Evolutionary conservation across 2,888 invertebrate species (phyloP).

Genomic region (Synanthedon andrenaeformis): DNA sequence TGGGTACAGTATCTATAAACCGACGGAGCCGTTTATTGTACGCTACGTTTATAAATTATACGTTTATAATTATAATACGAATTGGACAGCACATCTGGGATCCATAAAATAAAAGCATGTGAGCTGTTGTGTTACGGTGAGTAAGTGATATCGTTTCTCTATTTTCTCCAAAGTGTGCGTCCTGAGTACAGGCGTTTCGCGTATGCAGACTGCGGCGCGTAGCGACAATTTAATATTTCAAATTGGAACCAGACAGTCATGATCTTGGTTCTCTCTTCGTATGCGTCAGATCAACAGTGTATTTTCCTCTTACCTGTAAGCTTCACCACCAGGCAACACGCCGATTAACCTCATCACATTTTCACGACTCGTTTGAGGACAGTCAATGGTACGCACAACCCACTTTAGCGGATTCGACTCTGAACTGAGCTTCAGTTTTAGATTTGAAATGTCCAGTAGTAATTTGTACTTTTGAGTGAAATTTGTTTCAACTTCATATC

Average conservation of each 20-base stretch:
- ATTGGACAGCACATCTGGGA: no score
- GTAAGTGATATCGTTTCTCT: no score
- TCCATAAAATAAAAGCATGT: no score
- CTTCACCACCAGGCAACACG: constrained; percentile 4
- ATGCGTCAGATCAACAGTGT: not conserved
- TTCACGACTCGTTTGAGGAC: constrained; percentile 8
- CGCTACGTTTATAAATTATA: no score
- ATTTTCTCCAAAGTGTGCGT: no score
- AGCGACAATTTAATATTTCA: no score
- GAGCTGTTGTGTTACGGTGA: no score
- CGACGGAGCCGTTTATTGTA: no score
- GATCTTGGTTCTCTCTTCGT: not conserved
- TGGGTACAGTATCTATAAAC: no score
- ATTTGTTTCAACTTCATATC: constrained; percentile 13
- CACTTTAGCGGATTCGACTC: constrained; percentile 22
- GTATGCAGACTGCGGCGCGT: no score
- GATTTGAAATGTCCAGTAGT: constrained; percentile 15
- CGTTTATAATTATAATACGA: no score
- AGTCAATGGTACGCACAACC: constrained; percentile 14
- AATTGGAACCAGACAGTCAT: not conserved
- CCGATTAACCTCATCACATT: constrained; percentile 21
- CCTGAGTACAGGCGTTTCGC: no score
- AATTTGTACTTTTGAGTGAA: constrained; percentile 21
- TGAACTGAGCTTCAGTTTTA: constrained; percentile 11
- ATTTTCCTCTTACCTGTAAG: not conserved